Evolutionary conservation across 37 sponge, comb jelly and placozoan species (phyloP).

Genomic region (Mnemiopsis leidyi): DNA sequence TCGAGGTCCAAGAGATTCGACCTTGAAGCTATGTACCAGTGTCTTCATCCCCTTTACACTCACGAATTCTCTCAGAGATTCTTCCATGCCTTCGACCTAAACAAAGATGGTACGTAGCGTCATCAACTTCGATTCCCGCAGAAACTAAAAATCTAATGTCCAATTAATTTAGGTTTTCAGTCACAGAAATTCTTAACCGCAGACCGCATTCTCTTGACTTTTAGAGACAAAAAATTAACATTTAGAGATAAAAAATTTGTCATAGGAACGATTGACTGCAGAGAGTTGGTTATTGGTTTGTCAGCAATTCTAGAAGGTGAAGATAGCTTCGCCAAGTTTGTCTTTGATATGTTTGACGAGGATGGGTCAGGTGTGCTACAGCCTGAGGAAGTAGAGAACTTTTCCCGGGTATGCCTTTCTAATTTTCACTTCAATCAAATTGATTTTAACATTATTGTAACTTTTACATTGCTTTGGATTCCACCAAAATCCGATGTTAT

Average conservation of each 20-base stretch:
- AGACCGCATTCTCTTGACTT: too few species aligned
- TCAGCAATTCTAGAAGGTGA: constrained; percentile 58
- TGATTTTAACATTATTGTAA: too few species aligned
- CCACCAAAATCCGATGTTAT: too few species aligned
- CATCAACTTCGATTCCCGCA: too few species aligned
- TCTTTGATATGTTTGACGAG: constrained; percentile 36
- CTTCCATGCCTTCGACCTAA: constrained; percentile 19
- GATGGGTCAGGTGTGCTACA: not conserved
- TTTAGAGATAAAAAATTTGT: too few species aligned
- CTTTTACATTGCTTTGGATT: too few species aligned
- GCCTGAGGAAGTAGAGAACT: not conserved
- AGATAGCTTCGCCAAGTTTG: constrained; percentile 63
- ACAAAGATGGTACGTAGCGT: constrained; percentile 38
- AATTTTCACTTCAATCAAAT: too few species aligned
- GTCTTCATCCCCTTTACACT: constrained; percentile 55
- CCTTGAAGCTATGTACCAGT: constrained; percentile 12
- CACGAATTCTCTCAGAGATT: constrained; percentile 1
- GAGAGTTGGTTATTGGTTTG: constrained; percentile 47
- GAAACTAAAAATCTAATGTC: too few species aligned
- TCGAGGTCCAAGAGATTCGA: constrained; percentile 50
- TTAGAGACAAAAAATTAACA: too few species aligned
- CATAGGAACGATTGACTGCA: constrained; percentile 31
- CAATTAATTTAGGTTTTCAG: too few species aligned
- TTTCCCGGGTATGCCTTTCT: not conserved
- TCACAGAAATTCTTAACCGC: too few species aligned